Evolutionary conservation across 2,113 vertebrate genomes (phyloP), one percentile per base, ranked within the genome.

Genomic region (Pristiophorus japonicus): DNA sequence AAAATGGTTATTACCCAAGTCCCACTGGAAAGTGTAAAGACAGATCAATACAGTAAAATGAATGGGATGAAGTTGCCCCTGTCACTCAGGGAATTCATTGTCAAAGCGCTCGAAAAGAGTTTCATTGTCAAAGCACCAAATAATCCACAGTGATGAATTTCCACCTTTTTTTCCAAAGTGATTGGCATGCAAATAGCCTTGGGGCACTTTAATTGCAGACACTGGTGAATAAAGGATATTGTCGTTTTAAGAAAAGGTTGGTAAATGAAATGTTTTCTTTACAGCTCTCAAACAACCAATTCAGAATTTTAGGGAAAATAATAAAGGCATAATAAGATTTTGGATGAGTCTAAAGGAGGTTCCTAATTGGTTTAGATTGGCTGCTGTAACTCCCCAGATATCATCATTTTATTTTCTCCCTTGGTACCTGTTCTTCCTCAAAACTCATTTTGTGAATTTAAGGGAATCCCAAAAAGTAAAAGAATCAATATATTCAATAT

Each of bases 81-180:
- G 93, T 94, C 93, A 51, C 93, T 94, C 93, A 70, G 93, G 93
- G 65, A 94, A 51, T 94, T 67, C 66, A 94, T 47, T 94, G 93
- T 70, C 93, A 67, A 94, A 94, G 38, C 92, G n/a, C n/a, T n/a
- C n/a, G n/a, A n/a, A n/a, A n/a, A n/a, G n/a, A n/a, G n/a, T n/a
- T 94, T 67, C 66, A 94, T 47, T 94, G 93, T 70, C 93, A 67
- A 94, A 94, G 38, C 92, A 67, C 45, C 62, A 70, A 73, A 94
- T 94, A 47, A 73, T 47, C 12, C 27, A 4, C 10, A 11, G 24
- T 94, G 63, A 94, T 51, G n/a, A 94, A 67, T 51, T 42, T 70
- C 45, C 66, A 70, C 65, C 16, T 45, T 65, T 27, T 27, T 47
- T 94, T 47, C 18, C 42, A 51, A 90, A 85, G 18, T 34, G 42